Evolutionary conservation across 2,888 invertebrate genomes (phyloP).

Genomic region (Dasypogon diadema): DNA sequence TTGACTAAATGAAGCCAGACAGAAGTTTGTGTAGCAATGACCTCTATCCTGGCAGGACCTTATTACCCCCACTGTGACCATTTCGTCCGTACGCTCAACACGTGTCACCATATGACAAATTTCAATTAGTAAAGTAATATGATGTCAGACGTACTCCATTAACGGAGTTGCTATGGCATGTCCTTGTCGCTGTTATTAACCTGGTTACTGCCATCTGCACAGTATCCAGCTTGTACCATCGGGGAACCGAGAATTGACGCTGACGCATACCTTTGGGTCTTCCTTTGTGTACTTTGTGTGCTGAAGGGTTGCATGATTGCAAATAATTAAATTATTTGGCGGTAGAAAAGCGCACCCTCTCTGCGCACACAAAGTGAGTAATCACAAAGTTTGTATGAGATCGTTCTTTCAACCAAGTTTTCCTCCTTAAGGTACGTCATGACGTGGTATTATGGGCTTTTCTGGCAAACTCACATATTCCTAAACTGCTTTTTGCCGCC

Average conservation of each 20-base stretch:
- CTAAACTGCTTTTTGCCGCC: neutral
- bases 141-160: slow-evolving; percentile 48
- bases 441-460: neutral
- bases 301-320: slow-evolving; percentile 38
- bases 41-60: slow-evolving; percentile 37
- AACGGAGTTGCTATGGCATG: slow-evolving; percentile 41
- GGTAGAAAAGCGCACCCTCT: neutral
- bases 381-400: slow-evolving; percentile 6
- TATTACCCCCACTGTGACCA: slow-evolving; percentile 47
- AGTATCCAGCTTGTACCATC: slow-evolving; percentile 35
- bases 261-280: neutral
- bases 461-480: neutral
- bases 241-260: neutral
- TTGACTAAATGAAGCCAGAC: slow-evolving; percentile 20
- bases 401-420: neutral
- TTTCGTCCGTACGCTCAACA: slow-evolving; percentile 45
- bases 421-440: neutral
- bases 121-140: slow-evolving; percentile 52
- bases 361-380: slow-evolving; percentile 5
- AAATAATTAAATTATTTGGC: slow-evolving; percentile 45
- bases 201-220: slow-evolving; percentile 32
- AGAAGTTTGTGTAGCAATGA: slow-evolving; percentile 24
- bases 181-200: slow-evolving; percentile 39
- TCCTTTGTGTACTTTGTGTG: neutral
- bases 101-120: slow-evolving; percentile 51